phyloP scores from a whole-genome alignment of 2,888 invertebrate species.

The Nezara viridula region DNA sequence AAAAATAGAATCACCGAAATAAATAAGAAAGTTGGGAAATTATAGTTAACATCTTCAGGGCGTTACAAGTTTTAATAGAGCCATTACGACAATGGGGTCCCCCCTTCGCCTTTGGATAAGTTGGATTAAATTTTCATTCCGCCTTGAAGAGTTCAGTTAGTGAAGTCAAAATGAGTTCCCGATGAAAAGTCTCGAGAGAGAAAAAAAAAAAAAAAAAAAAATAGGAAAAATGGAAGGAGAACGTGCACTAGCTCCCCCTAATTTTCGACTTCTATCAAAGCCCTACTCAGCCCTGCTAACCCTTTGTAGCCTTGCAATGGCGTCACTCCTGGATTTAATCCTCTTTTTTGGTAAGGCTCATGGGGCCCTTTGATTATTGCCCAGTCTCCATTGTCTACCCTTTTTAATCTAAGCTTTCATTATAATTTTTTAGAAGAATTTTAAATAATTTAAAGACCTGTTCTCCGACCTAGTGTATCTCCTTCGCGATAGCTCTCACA shows the following conservation, averaged over 20 bases:
- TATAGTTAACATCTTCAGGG: too few species aligned
- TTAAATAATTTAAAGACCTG: neutral
- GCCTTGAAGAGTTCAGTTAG: neutral
- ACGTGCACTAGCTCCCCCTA: neutral
- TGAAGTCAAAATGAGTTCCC: neutral
- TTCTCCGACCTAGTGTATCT: too few species aligned
- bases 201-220: neutral
- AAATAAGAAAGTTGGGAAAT: too few species aligned
- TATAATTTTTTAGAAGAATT: neutral
- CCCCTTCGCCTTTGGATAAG: too few species aligned
- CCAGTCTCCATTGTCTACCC: neutral
- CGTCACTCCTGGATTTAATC: neutral
- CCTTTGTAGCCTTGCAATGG: neutral
- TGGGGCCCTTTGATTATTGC: conserved; percentile 20
- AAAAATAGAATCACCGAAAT: too few species aligned
- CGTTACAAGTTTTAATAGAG: too few species aligned
- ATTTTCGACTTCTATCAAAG: conserved; percentile 8
- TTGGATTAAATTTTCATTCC: conserved; percentile 12
- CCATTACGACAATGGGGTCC: too few species aligned
- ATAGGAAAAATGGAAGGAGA: neutral
- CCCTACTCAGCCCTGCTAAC: neutral
- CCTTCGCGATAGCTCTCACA: too few species aligned
- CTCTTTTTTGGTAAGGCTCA: neutral
- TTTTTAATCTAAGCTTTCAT: neutral
- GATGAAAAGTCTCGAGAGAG: neutral